Percentiles rank a stretch among this genome's conserved stretches.
Conservation (phyloP, 2,797 vertebrate species). For the Garrulus glandarius region DNA sequence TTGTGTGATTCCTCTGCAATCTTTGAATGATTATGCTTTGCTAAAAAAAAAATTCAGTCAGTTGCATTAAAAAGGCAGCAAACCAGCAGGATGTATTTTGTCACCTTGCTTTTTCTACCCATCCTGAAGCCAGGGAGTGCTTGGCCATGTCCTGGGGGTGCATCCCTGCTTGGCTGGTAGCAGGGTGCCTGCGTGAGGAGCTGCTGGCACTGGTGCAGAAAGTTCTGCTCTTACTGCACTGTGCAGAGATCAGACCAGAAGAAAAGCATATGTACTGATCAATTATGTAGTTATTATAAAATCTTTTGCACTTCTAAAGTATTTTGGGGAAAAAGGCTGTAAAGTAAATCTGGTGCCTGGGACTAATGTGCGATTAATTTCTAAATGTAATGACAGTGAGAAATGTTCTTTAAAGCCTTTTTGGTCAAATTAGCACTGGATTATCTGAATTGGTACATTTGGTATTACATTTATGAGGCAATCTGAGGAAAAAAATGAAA, state of each 20-base stretch:
- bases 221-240: neutral
- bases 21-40: neutral
- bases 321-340: neutral
- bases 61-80: neutral
- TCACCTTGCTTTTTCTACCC: neutral
- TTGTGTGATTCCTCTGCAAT: neutral
- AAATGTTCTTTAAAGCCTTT: slow-evolving; percentile 7
- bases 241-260: neutral
- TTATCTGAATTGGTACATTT: neutral
- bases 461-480: neutral
- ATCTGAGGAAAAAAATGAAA: neutral
- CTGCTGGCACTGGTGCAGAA: neutral
- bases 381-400: neutral
- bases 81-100: neutral
- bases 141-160: neutral
- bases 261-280: neutral
- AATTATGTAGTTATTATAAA: neutral
- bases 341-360: neutral
- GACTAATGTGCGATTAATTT: neutral
- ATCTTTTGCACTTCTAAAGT: neutral
- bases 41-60: neutral
- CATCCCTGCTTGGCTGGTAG: neutral
- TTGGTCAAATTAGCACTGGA: neutral
- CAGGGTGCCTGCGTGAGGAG: neutral
- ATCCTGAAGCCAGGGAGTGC: neutral